phyloP scores from a whole-genome alignment of 2,888 invertebrate species.

The Apotomis betuletana region DNA sequence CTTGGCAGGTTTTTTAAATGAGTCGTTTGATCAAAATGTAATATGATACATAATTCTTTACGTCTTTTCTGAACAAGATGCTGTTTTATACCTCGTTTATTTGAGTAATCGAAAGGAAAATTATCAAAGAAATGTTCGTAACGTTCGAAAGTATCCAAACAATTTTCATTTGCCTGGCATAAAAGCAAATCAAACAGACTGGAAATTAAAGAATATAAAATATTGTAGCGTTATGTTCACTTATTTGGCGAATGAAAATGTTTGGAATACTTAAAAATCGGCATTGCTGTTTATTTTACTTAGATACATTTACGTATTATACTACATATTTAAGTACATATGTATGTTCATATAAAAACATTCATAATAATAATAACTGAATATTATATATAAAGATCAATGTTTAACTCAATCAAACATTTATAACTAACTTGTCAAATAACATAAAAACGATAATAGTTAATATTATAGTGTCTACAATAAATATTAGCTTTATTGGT shows the following conservation, averaged over 20 bases:
- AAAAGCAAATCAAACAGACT: slow-evolving; percentile 15
- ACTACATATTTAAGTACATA: no score
- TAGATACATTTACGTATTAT: no score
- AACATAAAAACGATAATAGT: no score
- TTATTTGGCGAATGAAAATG: neutral
- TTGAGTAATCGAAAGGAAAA: slow-evolving; percentile 9
- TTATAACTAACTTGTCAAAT: no score
- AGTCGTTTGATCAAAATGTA: neutral
- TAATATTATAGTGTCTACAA: no score
- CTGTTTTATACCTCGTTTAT: neutral
- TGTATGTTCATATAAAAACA: no score
- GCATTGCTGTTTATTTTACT: no score
- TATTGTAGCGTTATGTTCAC: neutral
- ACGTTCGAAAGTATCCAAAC: slow-evolving; percentile 7
- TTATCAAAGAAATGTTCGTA: slow-evolving; percentile 10
- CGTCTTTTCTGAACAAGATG: neutral
- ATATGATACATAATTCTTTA: neutral
- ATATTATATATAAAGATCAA: no score
- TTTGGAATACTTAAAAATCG: neutral
- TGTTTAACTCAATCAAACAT: no score
- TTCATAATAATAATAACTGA: no score
- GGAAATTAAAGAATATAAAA: slow-evolving; percentile 22
- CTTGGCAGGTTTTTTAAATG: neutral
- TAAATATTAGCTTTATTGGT: no score
- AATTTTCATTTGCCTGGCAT: slow-evolving; percentile 3